These are phyloP conservation scores for Helarctos malayanus DNA, from an alignment of 2,797 vertebrate species.

Conservation along the genomic window DNA sequence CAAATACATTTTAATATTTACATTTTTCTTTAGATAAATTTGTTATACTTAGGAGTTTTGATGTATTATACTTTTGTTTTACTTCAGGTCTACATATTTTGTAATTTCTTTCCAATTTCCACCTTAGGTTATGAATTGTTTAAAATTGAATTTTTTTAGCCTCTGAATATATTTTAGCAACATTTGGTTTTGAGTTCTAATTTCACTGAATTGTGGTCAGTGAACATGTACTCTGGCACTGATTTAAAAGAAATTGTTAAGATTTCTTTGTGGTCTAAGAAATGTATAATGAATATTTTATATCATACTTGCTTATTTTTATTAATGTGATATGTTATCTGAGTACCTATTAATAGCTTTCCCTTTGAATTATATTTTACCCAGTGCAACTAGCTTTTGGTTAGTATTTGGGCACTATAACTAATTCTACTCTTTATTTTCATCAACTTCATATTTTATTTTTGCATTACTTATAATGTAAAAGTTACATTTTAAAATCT, in stretches of 20 bases:
- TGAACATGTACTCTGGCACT: not conserved
- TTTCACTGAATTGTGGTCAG: not conserved
- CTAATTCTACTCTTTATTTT: not conserved
- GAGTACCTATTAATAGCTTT: not conserved
- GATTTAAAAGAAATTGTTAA: not conserved
- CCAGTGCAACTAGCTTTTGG: not conserved
- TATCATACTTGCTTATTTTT: not conserved
- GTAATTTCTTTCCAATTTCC: not conserved
- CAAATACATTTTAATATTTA: not conserved
- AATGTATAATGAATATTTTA: not conserved
- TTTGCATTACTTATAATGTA: not conserved
- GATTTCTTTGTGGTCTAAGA: not conserved
- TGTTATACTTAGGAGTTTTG: not conserved
- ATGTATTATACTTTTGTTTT: not conserved
- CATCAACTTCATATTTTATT: not conserved
- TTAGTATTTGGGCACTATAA: not conserved
- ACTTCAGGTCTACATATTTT: not conserved
- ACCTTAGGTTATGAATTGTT: not conserved
- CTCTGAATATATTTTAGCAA: not conserved
- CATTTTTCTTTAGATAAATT: not conserved
- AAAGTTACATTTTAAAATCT: not conserved
- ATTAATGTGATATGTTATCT: not conserved
- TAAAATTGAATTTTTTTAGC: not conserved
- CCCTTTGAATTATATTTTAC: slow-evolving; percentile 47
- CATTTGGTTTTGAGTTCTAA: slow-evolving; percentile 14